These are phyloP conservation scores for Melanargia galathea DNA, from an alignment of 2,888 invertebrate species.

Conservation along the genomic window DNA sequence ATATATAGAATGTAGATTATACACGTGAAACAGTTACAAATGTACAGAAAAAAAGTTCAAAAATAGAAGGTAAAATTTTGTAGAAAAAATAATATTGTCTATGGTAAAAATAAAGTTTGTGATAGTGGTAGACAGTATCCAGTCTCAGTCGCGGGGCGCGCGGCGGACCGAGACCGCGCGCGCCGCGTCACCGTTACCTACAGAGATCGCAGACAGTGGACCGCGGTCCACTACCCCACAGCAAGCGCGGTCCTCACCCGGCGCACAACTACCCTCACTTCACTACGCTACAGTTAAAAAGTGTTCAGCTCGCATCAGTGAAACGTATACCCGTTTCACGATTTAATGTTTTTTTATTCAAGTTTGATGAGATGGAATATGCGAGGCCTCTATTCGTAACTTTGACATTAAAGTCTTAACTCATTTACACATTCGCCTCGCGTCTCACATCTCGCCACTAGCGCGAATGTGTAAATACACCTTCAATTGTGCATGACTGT, in stretches of 20 bases:
- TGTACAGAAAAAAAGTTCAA: not conserved
- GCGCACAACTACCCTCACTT: slow-evolving; percentile 27
- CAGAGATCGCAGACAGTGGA: slow-evolving; percentile 78
- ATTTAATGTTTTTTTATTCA: slow-evolving; percentile 11
- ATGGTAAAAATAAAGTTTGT: slow-evolving; percentile 27
- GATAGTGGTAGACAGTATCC: slow-evolving; percentile 45
- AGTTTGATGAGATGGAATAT: slow-evolving; percentile 8
- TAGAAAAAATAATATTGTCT: slow-evolving; percentile 9
- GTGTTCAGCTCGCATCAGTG: slow-evolving; percentile 20
- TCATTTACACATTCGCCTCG: no score
- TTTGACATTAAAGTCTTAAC: not conserved
- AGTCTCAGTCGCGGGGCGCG: slow-evolving; percentile 46
- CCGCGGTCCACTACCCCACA: slow-evolving; percentile 65
- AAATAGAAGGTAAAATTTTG: slow-evolving; percentile 11
- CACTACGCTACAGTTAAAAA: slow-evolving; percentile 22
- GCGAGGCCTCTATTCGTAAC: not conserved
- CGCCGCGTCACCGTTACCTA: slow-evolving; percentile 63
- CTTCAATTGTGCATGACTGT: not conserved
- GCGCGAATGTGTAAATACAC: no score
- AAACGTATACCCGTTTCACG: slow-evolving; percentile 8
- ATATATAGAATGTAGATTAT: not conserved
- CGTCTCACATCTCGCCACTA: no score
- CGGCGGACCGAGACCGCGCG: slow-evolving; percentile 63
- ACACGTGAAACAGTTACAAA: no score
- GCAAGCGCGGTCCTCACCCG: slow-evolving; percentile 57